Base-by-base conservation (phyloP, 2,888 invertebrate genomes). In the Hyles lineata region DNA sequence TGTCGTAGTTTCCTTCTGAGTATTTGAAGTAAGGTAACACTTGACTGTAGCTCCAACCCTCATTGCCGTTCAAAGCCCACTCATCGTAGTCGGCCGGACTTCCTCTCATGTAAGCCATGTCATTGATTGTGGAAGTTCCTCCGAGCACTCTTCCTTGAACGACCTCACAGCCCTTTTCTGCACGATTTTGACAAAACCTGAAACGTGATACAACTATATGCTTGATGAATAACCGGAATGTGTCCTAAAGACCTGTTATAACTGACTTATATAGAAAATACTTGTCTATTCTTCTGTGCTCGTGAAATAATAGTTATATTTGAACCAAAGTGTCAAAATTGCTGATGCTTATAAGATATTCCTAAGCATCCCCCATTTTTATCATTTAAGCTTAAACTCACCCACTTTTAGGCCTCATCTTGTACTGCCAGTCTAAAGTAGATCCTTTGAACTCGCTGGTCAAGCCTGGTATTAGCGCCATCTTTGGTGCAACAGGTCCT, bases 1-100 rank as follows among this genome's bases (percentile, higher is more conserved):
- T 93, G 75, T 94, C 93, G 70, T 93, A 94, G 79, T 94, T 94
- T 75, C 93, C 93, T 85, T 94, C 94, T 1, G 94, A 94, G 76
- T 94, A 92, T 79, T 94, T 94, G 79, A 93, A 94, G 81, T 89
- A 94, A 17, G 93, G 92, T 1, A 94, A 83, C 6, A 94, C 82
- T 79, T 93, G 86, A 6, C 79, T 87, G 76, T 86, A 94, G 72
- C 89, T 88, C 94, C 94, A 94, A 19, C 92, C 94, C 4, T 92
- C 90, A 73, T 94, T 94, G 2, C 93, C 94, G 62, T 83, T 85
- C 17, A 91, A 82, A 6, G 92, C 89, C 94, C 94, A 94, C 77
- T 93, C 93, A 43, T 94, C 93, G 78, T 92, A 94, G 75, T 94
- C 94, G 0, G 92, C 92, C 15, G 93, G 90, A 76, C 90, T 94